Conservation (phyloP, 2,888 invertebrate species). For the Tigriopus californicus region DNA sequence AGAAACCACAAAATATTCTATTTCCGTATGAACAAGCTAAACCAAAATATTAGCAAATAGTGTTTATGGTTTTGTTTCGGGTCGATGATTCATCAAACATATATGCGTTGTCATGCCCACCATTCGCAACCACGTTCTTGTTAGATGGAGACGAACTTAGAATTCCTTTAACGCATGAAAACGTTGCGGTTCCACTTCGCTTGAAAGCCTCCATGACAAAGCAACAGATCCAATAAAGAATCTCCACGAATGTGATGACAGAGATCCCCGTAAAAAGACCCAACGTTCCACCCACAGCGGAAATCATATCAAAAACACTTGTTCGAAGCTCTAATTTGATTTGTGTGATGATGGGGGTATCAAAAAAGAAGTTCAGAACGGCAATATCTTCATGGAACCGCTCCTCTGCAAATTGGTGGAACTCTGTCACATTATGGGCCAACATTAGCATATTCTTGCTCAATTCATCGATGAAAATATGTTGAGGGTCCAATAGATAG, state of each 20-base stretch:
- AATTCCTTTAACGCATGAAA: too few relatives aligned
- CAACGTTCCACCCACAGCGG: conserved; percentile 7
- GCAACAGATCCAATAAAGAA: not conserved
- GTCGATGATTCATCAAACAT: too few relatives aligned
- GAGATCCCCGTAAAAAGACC: conserved; percentile 7
- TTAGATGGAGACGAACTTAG: too few relatives aligned
- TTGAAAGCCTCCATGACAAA: not conserved
- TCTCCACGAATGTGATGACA: conserved; percentile 1
- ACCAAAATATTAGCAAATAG: too few relatives aligned
- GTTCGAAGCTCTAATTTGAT: not conserved
- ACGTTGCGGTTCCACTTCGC: too few relatives aligned
- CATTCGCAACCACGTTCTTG: too few relatives aligned
- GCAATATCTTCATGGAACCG: conserved; percentile 2
- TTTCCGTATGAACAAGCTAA: too few relatives aligned
- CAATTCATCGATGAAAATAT: not conserved
- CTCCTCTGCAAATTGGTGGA: not conserved
- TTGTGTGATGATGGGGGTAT: conserved; percentile 6
- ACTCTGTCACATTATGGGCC: not conserved
- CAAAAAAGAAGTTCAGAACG: conserved; percentile 7
- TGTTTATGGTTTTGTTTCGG: too few relatives aligned
- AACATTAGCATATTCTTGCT: not conserved
- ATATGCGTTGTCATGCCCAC: too few relatives aligned
- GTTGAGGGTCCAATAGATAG: not conserved
- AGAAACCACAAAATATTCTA: too few relatives aligned
- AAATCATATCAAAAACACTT: conserved; percentile 4